Conservation (phyloP, 2,113 vertebrate species). For the Hyperopisus bebe region DNA sequence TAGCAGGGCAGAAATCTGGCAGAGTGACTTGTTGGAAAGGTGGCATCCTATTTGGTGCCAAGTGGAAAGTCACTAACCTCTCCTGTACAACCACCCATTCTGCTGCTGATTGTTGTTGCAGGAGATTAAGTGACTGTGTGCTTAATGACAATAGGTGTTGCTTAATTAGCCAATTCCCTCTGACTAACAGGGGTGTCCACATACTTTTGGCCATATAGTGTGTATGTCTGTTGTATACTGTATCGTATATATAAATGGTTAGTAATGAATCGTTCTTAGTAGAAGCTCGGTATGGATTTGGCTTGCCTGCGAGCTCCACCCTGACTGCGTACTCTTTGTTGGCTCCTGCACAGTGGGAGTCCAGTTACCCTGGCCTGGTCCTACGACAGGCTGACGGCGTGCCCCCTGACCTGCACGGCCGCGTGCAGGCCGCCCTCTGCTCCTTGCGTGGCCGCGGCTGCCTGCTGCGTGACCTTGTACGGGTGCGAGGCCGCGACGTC, state of each 20-base stretch:
- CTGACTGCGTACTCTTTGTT: constrained; percentile 21
- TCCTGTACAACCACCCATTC: background rate
- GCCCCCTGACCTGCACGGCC: constrained; percentile 69
- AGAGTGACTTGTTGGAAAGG: background rate
- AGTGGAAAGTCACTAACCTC: background rate
- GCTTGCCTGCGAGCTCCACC: background rate
- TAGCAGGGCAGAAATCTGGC: background rate
- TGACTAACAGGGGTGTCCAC: background rate
- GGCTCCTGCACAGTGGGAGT: constrained; percentile 70
- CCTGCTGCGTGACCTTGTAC: constrained; percentile 54
- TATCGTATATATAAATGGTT: background rate
- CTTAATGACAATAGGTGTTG: background rate
- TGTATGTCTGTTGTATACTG: background rate
- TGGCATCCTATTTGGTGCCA: background rate
- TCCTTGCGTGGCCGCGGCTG: constrained; percentile 66
- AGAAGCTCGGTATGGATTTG: background rate
- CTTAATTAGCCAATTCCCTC: background rate
- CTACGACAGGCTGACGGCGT: constrained; percentile 67
- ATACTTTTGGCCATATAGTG: background rate
- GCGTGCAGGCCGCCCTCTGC: constrained; percentile 73
- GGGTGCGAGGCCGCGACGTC: constrained; percentile 81
- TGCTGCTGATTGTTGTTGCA: background rate
- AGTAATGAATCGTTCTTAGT: background rate
- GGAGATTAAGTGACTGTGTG: background rate
- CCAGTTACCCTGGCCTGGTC: constrained; percentile 79